Conservation (phyloP, 2,797 vertebrate genomes). For the Sternotherus odoratus region DNA sequence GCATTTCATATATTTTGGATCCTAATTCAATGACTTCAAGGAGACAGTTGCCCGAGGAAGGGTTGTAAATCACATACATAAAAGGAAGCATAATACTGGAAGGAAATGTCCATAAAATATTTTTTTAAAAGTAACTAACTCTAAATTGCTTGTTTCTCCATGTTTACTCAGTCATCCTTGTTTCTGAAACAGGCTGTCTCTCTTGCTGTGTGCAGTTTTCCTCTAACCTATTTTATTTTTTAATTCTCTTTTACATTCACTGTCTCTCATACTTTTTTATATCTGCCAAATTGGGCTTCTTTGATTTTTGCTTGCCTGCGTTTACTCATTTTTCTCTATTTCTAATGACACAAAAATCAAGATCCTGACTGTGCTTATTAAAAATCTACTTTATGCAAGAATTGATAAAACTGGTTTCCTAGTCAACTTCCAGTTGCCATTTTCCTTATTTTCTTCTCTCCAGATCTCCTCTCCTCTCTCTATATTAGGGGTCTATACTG, state of each 20-base stretch:
- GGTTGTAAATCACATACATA: not conserved
- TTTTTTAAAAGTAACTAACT: not conserved
- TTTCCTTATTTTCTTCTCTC: not conserved
- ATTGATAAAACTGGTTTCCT: not conserved
- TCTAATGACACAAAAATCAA: not conserved
- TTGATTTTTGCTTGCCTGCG: not conserved
- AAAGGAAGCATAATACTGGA: not conserved
- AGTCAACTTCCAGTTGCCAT: not conserved
- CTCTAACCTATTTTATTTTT: conserved; percentile 19
- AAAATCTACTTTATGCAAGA: conserved; percentile 13
- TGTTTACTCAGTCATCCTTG: not conserved
- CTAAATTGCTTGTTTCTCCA: not conserved
- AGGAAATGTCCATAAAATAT: not conserved
- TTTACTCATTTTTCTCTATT: conserved; percentile 7
- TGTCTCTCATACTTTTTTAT: not conserved
- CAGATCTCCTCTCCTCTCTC: not conserved
- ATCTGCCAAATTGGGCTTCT: conserved; percentile 10
- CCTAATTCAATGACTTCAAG: not conserved
- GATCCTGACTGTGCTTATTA: not conserved
- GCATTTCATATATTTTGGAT: not conserved
- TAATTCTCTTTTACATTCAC: conserved; percentile 3
- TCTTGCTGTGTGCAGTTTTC: not conserved
- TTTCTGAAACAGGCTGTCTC: not conserved
- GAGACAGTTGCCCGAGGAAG: not conserved
- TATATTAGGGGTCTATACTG: not conserved